A percentile compares a stretch with the other conserved stretches of the same genome.
Conservation (phyloP, 2,888 invertebrate genomes). For the Polia nebulosa region DNA sequence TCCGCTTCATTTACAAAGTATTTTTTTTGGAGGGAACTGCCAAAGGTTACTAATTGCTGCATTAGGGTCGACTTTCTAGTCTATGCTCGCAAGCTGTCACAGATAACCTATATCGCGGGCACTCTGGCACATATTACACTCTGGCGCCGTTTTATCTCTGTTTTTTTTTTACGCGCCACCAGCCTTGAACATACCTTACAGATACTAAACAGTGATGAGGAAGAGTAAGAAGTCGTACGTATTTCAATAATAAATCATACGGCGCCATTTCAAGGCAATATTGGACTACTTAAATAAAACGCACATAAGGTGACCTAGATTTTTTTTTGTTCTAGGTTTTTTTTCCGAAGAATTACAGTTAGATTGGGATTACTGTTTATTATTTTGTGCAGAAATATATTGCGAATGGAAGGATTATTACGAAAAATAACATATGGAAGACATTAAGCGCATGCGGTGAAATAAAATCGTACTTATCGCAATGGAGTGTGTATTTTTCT, state of each 20-base stretch:
- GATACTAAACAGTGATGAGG: constrained; percentile 66
- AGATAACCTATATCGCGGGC: constrained; percentile 39
- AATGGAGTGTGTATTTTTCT: constrained; percentile 38
- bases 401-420: constrained; percentile 30
- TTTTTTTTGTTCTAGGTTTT: constrained; percentile 44
- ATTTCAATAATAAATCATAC: constrained; percentile 69
- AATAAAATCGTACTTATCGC: constrained; percentile 42
- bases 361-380: constrained; percentile 54
- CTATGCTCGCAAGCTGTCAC: constrained; percentile 35
- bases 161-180: constrained; percentile 42
- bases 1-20: constrained; percentile 26
- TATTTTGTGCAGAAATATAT: constrained; percentile 49
- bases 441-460: constrained; percentile 45
- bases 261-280: constrained; percentile 62
- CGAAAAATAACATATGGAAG: constrained; percentile 53
- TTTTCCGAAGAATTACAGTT: constrained; percentile 33
- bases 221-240: constrained; percentile 62
- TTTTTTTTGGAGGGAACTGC: constrained; percentile 17
- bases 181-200: constrained; percentile 52
- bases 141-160: constrained; percentile 41
- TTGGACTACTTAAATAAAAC: constrained; percentile 32
- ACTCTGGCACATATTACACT: constrained; percentile 42
- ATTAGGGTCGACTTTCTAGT: constrained; percentile 27
- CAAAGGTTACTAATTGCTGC: constrained; percentile 47
- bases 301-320: constrained; percentile 48